Base-by-base conservation (phyloP, 2,888 invertebrate species). In the Sepioteuthis lessoniana region DNA sequence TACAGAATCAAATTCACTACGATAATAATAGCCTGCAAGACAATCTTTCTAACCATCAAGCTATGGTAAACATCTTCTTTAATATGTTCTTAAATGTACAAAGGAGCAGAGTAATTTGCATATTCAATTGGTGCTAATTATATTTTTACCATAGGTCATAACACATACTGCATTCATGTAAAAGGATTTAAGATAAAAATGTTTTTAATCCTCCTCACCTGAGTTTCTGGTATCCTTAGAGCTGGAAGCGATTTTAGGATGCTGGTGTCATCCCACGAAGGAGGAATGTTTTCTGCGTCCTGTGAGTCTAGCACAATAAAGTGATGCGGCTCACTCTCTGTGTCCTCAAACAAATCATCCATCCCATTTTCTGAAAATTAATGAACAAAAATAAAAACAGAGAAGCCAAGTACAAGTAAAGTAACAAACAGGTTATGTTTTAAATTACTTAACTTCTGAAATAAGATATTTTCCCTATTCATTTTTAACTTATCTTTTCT, bases 261-360 rank as follows among this genome's bases (percentile, higher is more conserved):
- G 47, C 46, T 47, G n/a, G 92, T 47, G 19, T 92, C 92, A 92
- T 92, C 35, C 76, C 76, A 76, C 13, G n/a, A 76, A 76, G 76
- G n/a, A 35, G 92, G 42, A n/a, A 47, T 46, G 35, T 42, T n/a
- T 42, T 47, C 42, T 21, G 92, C n/a, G 21, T 92, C 47, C 21
- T 92, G 92, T n/a, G 92, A 92, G 47, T 92, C 92, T 92, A 92
- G 31, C 46, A 92, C 42, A 21, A 92, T 47, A 35, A 92, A 92
- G 46, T n/a, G 92, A 21, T 47, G 19, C 7, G 92, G 92, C 35
- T 92, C 46, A 21, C 46, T 47, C n/a, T 92, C 47, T n/a, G 42
- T n/a, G 35, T 92, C 92, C 35, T 92, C 92, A 42, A 47, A 92
- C 47, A 92, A 42, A 47, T 47, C 92, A 38, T 42, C 92, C 92